Percentiles rank a stretch among this genome's conserved stretches.
Conservation (phyloP, 1,140 invertebrate genomes). For the Pantala flavescens region DNA sequence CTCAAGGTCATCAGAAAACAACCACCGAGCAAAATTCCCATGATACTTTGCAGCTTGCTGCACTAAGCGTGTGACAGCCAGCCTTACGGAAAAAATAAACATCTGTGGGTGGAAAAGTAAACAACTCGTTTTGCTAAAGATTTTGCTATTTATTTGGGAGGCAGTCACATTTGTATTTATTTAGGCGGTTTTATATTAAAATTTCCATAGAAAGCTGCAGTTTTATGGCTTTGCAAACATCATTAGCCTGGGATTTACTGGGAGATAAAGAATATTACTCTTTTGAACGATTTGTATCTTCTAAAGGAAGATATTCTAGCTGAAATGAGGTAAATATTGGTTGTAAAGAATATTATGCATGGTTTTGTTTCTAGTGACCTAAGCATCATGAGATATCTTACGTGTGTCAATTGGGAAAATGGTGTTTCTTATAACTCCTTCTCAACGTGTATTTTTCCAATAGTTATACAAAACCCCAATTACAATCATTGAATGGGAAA, state of each 20-base stretch:
- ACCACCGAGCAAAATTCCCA: conserved; percentile 3
- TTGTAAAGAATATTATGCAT: background rate
- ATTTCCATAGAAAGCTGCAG: background rate
- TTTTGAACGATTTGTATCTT: background rate
- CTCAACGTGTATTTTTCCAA: background rate
- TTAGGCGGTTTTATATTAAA: background rate
- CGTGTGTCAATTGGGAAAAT: background rate
- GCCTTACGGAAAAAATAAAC: background rate
- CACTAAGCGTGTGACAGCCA: conserved; percentile 3
- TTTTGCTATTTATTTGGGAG: background rate
- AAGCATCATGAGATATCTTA: background rate
- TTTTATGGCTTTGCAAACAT: conserved; percentile 7
- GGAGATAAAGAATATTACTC: background rate
- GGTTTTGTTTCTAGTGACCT: no score
- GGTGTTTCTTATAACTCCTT: no score
- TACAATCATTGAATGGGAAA: conserved; percentile 36
- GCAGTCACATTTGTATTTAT: background rate
- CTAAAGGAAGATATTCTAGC: background rate
- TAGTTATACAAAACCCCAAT: background rate
- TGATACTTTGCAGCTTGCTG: background rate
- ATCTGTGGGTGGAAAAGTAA: background rate
- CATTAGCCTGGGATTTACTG: background rate
- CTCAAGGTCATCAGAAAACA: background rate
- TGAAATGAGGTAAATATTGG: background rate
- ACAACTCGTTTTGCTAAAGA: background rate